A percentile compares a stretch with the other conserved stretches of the same genome.
These are phyloP conservation scores for Alectoris magna DNA, from an alignment of 2,797 vertebrate genomes.

Conservation along the genomic window DNA sequence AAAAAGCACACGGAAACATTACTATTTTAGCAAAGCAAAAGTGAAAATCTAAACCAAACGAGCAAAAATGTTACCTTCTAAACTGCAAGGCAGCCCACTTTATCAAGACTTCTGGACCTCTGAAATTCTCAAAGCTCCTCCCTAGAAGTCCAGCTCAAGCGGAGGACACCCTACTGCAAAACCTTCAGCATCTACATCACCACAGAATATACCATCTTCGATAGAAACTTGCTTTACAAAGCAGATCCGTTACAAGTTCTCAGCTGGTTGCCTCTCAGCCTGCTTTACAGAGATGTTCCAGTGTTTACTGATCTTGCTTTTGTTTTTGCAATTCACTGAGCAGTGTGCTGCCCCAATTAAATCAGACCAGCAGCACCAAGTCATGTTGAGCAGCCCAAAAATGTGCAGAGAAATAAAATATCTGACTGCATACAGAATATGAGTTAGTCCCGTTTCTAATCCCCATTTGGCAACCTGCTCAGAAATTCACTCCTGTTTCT, in stretches of 20 bases:
- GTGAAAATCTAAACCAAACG: background rate
- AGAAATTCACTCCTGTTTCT: accelerated
- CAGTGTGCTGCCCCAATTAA: background rate
- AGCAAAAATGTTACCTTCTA: background rate
- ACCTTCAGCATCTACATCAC: accelerated
- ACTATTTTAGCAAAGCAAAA: background rate
- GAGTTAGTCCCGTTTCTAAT: background rate
- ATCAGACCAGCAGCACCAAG: background rate
- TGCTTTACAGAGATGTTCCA: background rate
- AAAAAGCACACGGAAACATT: background rate
- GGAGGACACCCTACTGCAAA: background rate
- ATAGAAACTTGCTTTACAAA: background rate
- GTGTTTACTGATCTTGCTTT: background rate
- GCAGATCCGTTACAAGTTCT: background rate
- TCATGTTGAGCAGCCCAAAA: background rate
- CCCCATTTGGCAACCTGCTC: background rate
- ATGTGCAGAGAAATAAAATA: background rate
- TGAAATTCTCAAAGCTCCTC: background rate
- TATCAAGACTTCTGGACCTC: background rate
- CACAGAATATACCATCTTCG: background rate
- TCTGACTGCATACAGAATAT: background rate
- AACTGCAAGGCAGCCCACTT: background rate
- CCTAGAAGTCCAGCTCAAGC: background rate
- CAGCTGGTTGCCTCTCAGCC: background rate
- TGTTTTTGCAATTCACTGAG: background rate